Evolutionary conservation across 2,888 invertebrate genomes (phyloP), one percentile per base, ranked within the genome.

Genomic region (Troides oblongomaculatus): DNA sequence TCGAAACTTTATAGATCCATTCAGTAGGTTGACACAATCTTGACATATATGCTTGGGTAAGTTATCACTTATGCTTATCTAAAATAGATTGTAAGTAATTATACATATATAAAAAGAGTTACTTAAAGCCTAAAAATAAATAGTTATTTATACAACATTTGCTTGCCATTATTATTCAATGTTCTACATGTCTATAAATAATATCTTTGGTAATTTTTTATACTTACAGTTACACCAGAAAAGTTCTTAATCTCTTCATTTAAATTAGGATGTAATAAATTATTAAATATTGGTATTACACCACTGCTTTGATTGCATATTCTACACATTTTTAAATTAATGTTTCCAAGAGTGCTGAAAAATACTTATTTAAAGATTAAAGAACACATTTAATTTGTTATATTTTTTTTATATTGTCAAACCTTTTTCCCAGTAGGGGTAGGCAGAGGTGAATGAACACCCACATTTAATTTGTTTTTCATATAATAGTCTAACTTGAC

Each of bases 1-100:
- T 72, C 89, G 81, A 66, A 92, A 92, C 79, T 82, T 82, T 53
- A 91, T 88, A 72, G 90, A 91, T 61, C 90, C 87, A 80, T 90
- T 88, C 36, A 92, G 79, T 18, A 92, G 79, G 72, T 88, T 83
- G 58, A 90, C 74, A 74, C 92, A 92, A 68, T 77, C 84, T 75
- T 89, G 83, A 74, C 92, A 92, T 80, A 92, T 87, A 62, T 83
- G 76, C 71, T 87, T 85, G 25, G 89, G 81, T 69, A 85, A 79
- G 60, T 81, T 81, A 74, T 89, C 90, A 23, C 79, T 74, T 72
- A 81, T 78, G 69, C 74, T 82, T 68, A 92, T 76, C 92, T 92
- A 76, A 62, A 85, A 70, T 30, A 65, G 64, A 60, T 70, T 63
- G 69, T 39, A 36, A 46, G 25, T 36, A 39, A 64, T 39, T 14